Base-by-base conservation (phyloP, 1,140 invertebrate genomes). In the Colletes gigas region DNA sequence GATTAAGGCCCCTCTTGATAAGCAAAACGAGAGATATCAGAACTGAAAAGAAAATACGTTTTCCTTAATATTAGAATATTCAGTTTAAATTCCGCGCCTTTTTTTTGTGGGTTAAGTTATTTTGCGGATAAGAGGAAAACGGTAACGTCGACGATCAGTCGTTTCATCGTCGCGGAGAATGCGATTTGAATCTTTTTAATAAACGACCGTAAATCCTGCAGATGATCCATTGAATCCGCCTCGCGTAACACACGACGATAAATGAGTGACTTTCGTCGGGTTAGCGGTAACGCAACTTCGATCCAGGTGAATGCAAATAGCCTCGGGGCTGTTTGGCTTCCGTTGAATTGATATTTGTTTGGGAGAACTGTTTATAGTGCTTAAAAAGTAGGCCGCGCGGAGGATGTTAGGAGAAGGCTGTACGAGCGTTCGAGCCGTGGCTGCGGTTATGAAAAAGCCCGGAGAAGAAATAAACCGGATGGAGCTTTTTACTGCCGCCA, bases 121-220 rank as follows among this genome's bases (percentile, higher is more conserved):
- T n/a, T n/a, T n/a, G n/a, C n/a, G n/a, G n/a, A n/a, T n/a, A n/a
- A n/a, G n/a, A n/a, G n/a, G 50, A 50, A 75, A 54, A 83, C 78
- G 73, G 30, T 65, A 75, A 75, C 21, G 60, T 12, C 82, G 55
- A 68, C 82, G 62, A 60, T 83, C 68, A 62, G 4, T 68, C 63
- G 50, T 83, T 83, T 72, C 62, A 30, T 30, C 30, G 30, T 30
- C 30, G 30, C 2, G 30, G 30, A 30, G 30, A 30, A 30, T 30
- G 2, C 15, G 17, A 50, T 67, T 50, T 44, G n/a, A n/a, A 8
- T 54, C 50, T 30, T 55, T 10, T 14, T 10, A 15, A 41, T 12
- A 15, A n/a, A 17, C 5, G 6, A 8, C 5, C 2, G 4, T 8
- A n/a, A n/a, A 9, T 41, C 50, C 9, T 50, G 30, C 30, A 30